These are phyloP conservation scores for Argya squamiceps DNA, from an alignment of 2,797 vertebrate genomes.

Conservation along the genomic window DNA sequence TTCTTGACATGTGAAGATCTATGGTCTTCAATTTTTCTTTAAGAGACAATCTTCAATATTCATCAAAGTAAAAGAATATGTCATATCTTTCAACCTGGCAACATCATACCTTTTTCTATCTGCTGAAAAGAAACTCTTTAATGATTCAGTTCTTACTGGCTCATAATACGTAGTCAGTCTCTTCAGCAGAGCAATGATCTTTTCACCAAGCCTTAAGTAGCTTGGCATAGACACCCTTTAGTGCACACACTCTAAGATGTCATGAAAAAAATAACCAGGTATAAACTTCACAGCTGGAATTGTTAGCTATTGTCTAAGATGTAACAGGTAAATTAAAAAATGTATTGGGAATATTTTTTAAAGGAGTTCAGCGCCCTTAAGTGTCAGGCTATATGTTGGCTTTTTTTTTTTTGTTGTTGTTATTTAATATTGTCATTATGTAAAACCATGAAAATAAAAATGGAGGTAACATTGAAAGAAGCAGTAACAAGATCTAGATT, in stretches of 20 bases:
- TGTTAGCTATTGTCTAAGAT: not conserved
- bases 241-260: not conserved
- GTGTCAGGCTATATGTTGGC: not conserved
- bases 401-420: not conserved
- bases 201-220: not conserved
- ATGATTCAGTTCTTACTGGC: not conserved
- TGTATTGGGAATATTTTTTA: not conserved
- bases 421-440: not conserved
- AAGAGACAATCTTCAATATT: constrained; percentile 15
- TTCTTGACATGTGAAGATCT: constrained; percentile 31
- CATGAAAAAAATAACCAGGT: not conserved
- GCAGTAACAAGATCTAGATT: not conserved
- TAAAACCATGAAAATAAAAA: not conserved
- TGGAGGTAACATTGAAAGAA: not conserved
- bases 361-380: not conserved
- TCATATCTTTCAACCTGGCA: constrained; percentile 22
- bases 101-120: not conserved
- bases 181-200: not conserved
- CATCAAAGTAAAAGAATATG: constrained; percentile 40
- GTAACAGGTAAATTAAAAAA: not conserved
- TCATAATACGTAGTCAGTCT: not conserved
- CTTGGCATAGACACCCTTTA: not conserved
- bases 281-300: not conserved
- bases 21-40: constrained; percentile 3
- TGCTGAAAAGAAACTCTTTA: constrained; percentile 55